Evolutionary conservation across 2,888 invertebrate species (phyloP).

Genomic region (Petrophora chlorosata): DNA sequence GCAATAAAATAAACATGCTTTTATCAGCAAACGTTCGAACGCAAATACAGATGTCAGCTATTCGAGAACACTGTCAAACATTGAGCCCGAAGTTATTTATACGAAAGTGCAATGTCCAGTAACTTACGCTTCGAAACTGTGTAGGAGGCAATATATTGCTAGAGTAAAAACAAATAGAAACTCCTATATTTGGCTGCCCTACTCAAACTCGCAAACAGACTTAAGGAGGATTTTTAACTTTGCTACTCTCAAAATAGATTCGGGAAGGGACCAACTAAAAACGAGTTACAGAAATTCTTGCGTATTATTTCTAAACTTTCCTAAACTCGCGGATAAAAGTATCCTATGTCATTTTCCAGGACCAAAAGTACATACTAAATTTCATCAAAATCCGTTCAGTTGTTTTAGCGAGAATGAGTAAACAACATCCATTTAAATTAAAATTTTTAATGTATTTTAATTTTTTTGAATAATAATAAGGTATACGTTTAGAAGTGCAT

Average conservation of each 20-base stretch:
- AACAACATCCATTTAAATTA: no score
- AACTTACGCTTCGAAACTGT: conserved; percentile 28
- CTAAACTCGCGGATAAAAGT: no score
- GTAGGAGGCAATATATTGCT: conserved; percentile 34
- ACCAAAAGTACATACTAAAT: no score
- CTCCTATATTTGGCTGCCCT: conserved; percentile 17
- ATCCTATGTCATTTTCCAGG: no score
- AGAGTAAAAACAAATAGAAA: conserved; percentile 19
- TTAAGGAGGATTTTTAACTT: conserved; percentile 8
- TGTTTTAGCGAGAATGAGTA: no score
- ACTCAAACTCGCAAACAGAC: conserved; percentile 13
- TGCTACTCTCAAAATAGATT: conserved; percentile 7
- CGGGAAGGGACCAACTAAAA: conserved; percentile 25
- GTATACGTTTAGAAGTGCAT: no score
- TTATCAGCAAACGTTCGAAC: conserved; percentile 41
- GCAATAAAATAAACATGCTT: conserved; percentile 62
- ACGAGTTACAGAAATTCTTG: conserved; percentile 24
- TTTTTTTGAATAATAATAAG: no score
- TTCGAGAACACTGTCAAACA: conserved; percentile 36
- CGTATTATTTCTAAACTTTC: conserved; percentile 29
- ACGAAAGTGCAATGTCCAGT: conserved; percentile 36
- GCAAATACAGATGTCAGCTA: conserved; percentile 39
- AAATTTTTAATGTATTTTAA: no score
- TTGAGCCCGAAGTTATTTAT: conserved; percentile 34
- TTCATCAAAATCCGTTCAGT: no score